These are phyloP conservation scores for Maniola jurtina DNA, from an alignment of 1,140 invertebrate species.

Conservation along the genomic window DNA sequence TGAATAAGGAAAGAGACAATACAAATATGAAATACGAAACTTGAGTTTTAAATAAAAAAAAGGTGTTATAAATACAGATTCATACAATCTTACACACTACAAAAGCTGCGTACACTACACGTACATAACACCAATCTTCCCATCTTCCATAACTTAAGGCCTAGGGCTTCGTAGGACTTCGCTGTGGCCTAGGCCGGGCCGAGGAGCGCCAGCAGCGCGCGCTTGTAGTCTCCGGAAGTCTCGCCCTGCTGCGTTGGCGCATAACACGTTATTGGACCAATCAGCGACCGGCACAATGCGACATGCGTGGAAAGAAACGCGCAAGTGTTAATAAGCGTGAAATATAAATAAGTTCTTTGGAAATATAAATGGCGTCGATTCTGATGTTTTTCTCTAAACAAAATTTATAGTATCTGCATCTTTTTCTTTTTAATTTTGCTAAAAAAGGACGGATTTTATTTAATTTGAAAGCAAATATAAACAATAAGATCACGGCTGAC, in stretches of 20 bases:
- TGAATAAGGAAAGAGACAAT: too few species aligned
- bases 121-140: not conserved
- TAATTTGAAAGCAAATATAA: too few species aligned
- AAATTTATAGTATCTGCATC: too few species aligned
- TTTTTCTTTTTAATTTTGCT: too few species aligned
- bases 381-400: too few species aligned
- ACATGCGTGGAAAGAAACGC: slow-evolving; percentile 50
- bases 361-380: too few species aligned
- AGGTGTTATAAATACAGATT: not conserved
- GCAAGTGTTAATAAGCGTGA: slow-evolving; percentile 50
- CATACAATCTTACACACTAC: not conserved
- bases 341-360: not conserved
- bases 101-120: slow-evolving; percentile 5
- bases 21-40: too few species aligned
- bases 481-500: too few species aligned
- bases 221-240: slow-evolving; percentile 87
- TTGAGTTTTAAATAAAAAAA: not conserved
- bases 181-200: slow-evolving; percentile 51
- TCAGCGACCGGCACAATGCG: slow-evolving; percentile 16
- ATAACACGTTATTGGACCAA: slow-evolving; percentile 17
- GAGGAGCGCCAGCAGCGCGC: slow-evolving; percentile 82
- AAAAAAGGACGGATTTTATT: too few species aligned
- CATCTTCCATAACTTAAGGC: not conserved
- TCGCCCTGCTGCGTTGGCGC: slow-evolving; percentile 80
- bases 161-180: not conserved